Conservation (phyloP, 2,797 vertebrate genomes). For the Phyllotis vaccarum region DNA sequence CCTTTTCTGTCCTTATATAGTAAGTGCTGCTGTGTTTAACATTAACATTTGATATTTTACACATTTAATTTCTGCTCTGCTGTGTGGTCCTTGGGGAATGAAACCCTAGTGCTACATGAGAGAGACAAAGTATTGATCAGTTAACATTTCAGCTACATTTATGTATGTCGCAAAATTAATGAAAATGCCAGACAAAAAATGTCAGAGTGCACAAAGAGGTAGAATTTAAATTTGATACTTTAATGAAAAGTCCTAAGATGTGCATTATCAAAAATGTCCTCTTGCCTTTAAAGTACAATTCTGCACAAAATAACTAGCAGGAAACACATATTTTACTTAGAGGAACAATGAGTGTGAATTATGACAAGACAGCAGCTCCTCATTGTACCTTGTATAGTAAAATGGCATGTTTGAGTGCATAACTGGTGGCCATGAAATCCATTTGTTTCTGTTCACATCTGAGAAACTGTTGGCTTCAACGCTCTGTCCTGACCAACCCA, state of each 20-base stretch:
- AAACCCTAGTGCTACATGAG: conserved; percentile 88
- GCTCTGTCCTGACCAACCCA: conserved; percentile 22
- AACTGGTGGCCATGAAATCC: conserved; percentile 74
- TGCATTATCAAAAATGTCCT: conserved; percentile 88
- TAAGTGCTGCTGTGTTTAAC: conserved; percentile 92
- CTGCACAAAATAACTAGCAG: conserved; percentile 84
- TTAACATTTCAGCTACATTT: conserved; percentile 97
- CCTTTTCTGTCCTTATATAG: conserved; percentile 91
- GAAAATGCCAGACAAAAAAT: conserved; percentile 95
- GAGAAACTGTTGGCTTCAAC: conserved; percentile 39
- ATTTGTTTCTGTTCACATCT: conserved; percentile 72
- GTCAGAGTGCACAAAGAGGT: conserved; percentile 94
- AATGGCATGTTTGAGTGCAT: conserved; percentile 77
- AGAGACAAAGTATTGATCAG: conserved; percentile 98
- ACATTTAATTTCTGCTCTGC: conserved; percentile 95
- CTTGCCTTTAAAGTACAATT: conserved; percentile 86
- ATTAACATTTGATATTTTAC: conserved; percentile 97
- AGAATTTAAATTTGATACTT: conserved; percentile 91
- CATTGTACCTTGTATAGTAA: conserved; percentile 81
- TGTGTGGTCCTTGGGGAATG: conserved; percentile 89
- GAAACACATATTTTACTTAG: conserved; percentile 86
- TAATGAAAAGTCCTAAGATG: conserved; percentile 91
- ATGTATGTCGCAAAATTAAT: conserved; percentile 94
- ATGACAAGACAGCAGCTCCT: conserved; percentile 79
- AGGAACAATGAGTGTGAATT: conserved; percentile 86